Conservation (phyloP, 2,797 vertebrate genomes). For the Lycodopsis pacificus region DNA sequence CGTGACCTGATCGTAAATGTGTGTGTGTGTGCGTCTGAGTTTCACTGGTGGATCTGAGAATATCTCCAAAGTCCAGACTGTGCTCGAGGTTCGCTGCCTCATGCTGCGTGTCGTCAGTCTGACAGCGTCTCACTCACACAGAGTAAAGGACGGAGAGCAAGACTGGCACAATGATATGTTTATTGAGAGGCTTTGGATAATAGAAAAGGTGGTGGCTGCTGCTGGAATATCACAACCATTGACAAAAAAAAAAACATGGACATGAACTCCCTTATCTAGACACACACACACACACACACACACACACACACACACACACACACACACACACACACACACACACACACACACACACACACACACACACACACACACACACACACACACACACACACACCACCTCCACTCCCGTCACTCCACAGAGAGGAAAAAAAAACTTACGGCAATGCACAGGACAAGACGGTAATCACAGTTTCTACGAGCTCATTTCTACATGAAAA, state of each 20-base stretch:
- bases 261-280: slow-evolving; percentile 66
- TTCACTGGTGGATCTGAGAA: slow-evolving; percentile 53
- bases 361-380: not conserved
- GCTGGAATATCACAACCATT: slow-evolving; percentile 80
- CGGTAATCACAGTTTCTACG: slow-evolving; percentile 78
- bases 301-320: slow-evolving; percentile 4
- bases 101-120: slow-evolving; percentile 49
- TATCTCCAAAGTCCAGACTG: slow-evolving; percentile 66
- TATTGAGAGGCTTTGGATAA: slow-evolving; percentile 85
- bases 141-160: slow-evolving; percentile 55
- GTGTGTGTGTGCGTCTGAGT: slow-evolving; percentile 6
- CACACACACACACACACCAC: not conserved
- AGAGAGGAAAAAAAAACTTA: slow-evolving; percentile 65
- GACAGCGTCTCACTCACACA: slow-evolving; percentile 56
- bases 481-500: slow-evolving; percentile 73
- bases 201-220: slow-evolving; percentile 82
- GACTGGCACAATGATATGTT: slow-evolving; percentile 85
- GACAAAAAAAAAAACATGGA: slow-evolving; percentile 73
- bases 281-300: slow-evolving; percentile 19
- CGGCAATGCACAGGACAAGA: slow-evolving; percentile 78
- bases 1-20: slow-evolving; percentile 3
- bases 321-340: not conserved
- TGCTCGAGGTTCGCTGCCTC: slow-evolving; percentile 61
- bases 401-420: slow-evolving; percentile 41
- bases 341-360: not conserved